Evolutionary conservation across 2,113 vertebrate genomes (phyloP).

Genomic region (Passer domesticus): DNA sequence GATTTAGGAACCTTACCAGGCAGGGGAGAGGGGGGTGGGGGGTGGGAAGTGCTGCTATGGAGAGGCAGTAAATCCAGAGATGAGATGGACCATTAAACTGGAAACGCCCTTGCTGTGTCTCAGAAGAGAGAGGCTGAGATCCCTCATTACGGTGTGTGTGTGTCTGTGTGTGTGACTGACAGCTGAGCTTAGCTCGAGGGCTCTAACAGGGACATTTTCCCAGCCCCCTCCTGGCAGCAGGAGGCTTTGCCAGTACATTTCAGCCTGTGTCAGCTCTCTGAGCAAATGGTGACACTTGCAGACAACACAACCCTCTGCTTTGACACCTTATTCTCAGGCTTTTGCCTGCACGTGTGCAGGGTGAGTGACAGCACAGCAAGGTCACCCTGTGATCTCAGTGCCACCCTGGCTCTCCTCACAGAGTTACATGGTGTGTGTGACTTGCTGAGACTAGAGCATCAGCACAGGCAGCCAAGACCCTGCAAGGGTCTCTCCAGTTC

Average conservation of each 20-base stretch:
- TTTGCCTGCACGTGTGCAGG: not conserved
- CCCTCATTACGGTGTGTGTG: not conserved
- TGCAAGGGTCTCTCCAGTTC: constrained; percentile 54
- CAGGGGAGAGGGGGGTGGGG: not conserved
- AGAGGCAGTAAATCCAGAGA: constrained; percentile 35
- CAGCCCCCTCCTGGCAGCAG: not conserved
- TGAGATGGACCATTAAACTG: constrained; percentile 44
- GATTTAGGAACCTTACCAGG: constrained; percentile 41
- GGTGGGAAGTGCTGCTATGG: not conserved
- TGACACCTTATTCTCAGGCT: not conserved
- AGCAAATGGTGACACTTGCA: not conserved
- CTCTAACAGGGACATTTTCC: not conserved
- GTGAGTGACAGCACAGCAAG: not conserved
- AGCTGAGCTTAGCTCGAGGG: not conserved
- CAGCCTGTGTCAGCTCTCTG: not conserved
- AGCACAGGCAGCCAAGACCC: not conserved
- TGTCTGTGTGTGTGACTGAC: not conserved
- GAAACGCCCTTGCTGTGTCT: constrained; percentile 59
- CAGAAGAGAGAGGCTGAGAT: constrained; percentile 33
- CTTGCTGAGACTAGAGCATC: not conserved
- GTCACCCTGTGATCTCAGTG: not conserved
- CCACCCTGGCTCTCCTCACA: not conserved
- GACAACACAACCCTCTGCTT: not conserved
- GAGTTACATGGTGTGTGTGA: not conserved
- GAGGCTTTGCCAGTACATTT: not conserved